Evolutionary conservation across 2,797 vertebrate genomes (phyloP).

Genomic region (Neopelma chrysocephalum): DNA sequence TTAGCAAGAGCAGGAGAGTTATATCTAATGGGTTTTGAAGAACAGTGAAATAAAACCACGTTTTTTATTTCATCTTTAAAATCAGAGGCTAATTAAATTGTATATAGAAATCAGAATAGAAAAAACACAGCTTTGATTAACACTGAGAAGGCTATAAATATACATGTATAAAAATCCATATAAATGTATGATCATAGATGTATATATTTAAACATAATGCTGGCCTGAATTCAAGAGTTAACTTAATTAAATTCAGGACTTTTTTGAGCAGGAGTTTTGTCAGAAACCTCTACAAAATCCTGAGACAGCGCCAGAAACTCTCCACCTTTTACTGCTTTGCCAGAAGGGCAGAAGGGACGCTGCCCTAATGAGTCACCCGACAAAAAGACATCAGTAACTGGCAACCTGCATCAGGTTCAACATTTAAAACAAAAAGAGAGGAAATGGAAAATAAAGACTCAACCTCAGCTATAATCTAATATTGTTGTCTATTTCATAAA

Average conservation of each 20-base stretch:
- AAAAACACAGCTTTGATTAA: background rate
- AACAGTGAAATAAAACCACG: background rate
- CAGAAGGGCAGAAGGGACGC: background rate
- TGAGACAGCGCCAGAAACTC: background rate
- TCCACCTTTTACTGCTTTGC: background rate
- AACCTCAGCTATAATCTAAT: background rate
- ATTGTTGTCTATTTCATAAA: background rate
- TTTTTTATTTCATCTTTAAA: background rate
- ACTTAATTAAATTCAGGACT: background rate
- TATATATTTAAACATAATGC: background rate
- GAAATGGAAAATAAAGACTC: background rate
- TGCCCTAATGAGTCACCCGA: background rate
- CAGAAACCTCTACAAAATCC: background rate
- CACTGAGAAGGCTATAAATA: background rate
- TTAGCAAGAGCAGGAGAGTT: background rate
- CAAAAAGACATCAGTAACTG: background rate
- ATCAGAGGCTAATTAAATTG: background rate
- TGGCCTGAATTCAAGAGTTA: background rate
- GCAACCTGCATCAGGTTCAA: background rate
- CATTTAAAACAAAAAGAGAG: background rate
- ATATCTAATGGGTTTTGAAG: background rate
- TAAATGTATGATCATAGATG: background rate
- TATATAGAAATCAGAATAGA: background rate
- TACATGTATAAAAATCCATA: background rate
- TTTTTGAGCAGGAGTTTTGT: background rate